Conservation (phyloP, 1,140 invertebrate genomes). For the Cyrtorhinus lividipennis region DNA sequence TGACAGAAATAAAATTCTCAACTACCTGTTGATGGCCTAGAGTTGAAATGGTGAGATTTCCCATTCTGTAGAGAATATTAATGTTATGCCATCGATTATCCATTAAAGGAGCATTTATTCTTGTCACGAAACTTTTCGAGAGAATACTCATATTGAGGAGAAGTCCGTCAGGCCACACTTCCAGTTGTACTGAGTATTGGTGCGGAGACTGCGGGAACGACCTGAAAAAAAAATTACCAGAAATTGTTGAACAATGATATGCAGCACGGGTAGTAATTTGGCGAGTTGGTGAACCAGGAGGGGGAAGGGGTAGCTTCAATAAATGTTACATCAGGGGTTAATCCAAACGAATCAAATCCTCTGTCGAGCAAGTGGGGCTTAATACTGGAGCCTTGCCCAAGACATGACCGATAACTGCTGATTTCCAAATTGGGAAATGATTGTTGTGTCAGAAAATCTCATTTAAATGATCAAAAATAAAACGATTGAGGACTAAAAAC, state of each 20-base stretch:
- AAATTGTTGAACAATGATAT: background rate
- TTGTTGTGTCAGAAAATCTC: too few relatives aligned
- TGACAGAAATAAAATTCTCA: too few relatives aligned
- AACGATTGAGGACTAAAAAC: too few relatives aligned
- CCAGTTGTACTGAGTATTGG: conserved; percentile 19
- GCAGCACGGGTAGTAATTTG: background rate
- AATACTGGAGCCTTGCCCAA: too few relatives aligned
- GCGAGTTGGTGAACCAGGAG: too few relatives aligned
- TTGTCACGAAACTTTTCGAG: conserved; percentile 41
- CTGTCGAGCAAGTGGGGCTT: too few relatives aligned
- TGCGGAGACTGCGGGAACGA: conserved; percentile 7
- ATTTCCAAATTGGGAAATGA: too few relatives aligned
- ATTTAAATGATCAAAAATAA: too few relatives aligned
- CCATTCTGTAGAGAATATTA: conserved; percentile 47
- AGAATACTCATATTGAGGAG: conserved; percentile 41
- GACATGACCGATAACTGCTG: too few relatives aligned
- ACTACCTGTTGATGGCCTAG: conserved; percentile 37
- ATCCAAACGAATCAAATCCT: too few relatives aligned
- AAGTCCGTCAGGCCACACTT: conserved; percentile 44
- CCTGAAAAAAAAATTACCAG: conserved; percentile 3
- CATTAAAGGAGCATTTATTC: conserved; percentile 46
- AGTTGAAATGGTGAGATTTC: conserved; percentile 45
- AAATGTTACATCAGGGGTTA: too few relatives aligned
- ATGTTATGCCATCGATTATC: conserved; percentile 70
- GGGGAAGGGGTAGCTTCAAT: too few relatives aligned